phyloP scores from a whole-genome alignment of 92 coral and sea anemone species.

The Heteractis magnifica region DNA sequence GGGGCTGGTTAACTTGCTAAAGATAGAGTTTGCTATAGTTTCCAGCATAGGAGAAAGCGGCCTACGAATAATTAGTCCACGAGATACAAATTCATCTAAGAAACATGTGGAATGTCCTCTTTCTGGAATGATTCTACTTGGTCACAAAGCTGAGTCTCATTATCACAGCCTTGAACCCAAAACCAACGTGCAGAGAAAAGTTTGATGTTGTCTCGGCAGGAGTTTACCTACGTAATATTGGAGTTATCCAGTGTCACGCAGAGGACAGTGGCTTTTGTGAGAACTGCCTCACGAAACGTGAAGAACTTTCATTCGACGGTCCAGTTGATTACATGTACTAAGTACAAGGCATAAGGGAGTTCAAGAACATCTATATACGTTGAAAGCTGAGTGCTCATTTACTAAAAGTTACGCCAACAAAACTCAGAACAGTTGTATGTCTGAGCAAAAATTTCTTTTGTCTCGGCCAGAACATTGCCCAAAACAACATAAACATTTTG shows the following conservation, averaged over 20 bases:
- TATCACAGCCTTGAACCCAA: not conserved
- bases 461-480: not conserved
- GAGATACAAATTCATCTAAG: not conserved
- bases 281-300: no score
- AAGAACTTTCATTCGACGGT: no score
- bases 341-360: no score
- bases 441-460: not conserved
- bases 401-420: no score
- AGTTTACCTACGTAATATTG: not conserved
- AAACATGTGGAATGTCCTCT: no score
- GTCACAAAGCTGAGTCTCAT: not conserved
- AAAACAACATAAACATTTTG: not conserved
- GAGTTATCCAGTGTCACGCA: not conserved
- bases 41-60: not conserved
- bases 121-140: not conserved
- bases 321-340: no score
- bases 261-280: no score
- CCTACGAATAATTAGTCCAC: not conserved
- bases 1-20: not conserved
- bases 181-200: not conserved
- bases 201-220: not conserved
- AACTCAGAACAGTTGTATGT: no score
- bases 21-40: not conserved
- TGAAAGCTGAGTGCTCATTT: no score
- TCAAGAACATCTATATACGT: no score